Evolutionary conservation across 2,888 invertebrate species (phyloP).

Genomic region (Parelbella ahira): DNA sequence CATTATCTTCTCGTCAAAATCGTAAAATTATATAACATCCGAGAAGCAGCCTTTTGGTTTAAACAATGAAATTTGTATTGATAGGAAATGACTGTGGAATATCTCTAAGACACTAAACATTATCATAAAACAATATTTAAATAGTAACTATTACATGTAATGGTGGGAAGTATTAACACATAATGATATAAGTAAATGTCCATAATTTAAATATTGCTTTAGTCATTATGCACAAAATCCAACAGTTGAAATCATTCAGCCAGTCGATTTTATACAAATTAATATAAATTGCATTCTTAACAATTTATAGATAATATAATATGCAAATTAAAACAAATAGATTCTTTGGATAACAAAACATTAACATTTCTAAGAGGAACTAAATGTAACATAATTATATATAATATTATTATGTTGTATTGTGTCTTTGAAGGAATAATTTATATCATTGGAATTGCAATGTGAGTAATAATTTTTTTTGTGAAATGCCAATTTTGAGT

Average conservation of each 20-base stretch:
- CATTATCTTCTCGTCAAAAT: slow-evolving; percentile 68
- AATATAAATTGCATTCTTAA: slow-evolving; percentile 57
- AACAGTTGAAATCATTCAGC: slow-evolving; percentile 42
- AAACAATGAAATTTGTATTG: slow-evolving; percentile 63
- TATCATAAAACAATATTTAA: slow-evolving; percentile 74
- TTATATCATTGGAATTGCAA: slow-evolving; percentile 41
- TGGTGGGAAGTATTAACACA: slow-evolving; percentile 71
- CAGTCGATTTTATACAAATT: slow-evolving; percentile 56
- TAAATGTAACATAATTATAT: slow-evolving; percentile 53
- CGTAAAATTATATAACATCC: slow-evolving; percentile 67
- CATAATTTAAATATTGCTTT: slow-evolving; percentile 74
- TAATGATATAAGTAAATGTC: slow-evolving; percentile 56
- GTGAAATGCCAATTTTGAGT: slow-evolving; percentile 71
- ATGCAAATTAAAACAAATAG: slow-evolving; percentile 48
- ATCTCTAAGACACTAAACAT: slow-evolving; percentile 67
- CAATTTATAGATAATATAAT: slow-evolving; percentile 67
- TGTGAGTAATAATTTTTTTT: slow-evolving; percentile 40
- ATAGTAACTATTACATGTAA: slow-evolving; percentile 64
- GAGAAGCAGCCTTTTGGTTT: slow-evolving; percentile 78
- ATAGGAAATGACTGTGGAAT: slow-evolving; percentile 76
- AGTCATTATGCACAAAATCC: slow-evolving; percentile 51
- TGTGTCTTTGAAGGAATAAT: slow-evolving; percentile 41
- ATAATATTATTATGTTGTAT: slow-evolving; percentile 34
- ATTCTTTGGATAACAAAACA: slow-evolving; percentile 78
- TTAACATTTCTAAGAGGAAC: slow-evolving; percentile 78